A percentile compares a stretch with the other conserved stretches of the same genome.
Evolutionary conservation across 2,888 invertebrate species (phyloP).

Genomic region (Eristalis intricaria): DNA sequence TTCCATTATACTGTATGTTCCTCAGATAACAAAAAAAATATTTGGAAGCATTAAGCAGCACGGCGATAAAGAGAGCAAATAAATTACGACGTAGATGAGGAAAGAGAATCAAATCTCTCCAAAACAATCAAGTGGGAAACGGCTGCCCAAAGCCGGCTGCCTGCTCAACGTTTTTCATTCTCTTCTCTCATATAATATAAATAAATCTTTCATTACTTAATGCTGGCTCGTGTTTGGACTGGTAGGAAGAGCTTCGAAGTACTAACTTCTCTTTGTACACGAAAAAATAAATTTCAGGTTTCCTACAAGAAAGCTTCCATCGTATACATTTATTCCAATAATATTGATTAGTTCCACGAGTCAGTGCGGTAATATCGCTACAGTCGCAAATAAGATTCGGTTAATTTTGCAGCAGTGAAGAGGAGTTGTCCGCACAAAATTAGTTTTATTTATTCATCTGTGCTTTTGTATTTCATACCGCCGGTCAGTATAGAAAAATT

Average conservation of each 20-base stretch:
- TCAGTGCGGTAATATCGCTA: conserved; percentile 5
- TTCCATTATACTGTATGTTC: not conserved
- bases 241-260: not conserved
- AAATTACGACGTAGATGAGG: not conserved
- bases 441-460: not conserved
- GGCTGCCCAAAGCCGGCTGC: not conserved
- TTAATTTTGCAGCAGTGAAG: conserved; percentile 14
- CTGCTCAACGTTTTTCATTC: conserved; percentile 6
- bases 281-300: not conserved
- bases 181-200: conserved; percentile 7
- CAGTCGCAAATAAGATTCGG: not conserved
- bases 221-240: not conserved
- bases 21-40: not conserved
- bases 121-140: not conserved
- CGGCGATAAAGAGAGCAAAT: not conserved
- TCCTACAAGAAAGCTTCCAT: conserved; percentile 29
- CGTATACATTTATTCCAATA: conserved; percentile 8
- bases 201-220: not conserved
- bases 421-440: conserved; percentile 3
- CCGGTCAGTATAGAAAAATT: not conserved
- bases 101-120: conserved; percentile 12
- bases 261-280: not conserved
- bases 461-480: not conserved
- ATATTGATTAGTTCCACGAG: conserved; percentile 45
- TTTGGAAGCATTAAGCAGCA: not conserved